A percentile compares a stretch with the other conserved stretches of the same genome.
Conservation (phyloP, 2,888 invertebrate genomes). For the Ypsolopha sequella region DNA sequence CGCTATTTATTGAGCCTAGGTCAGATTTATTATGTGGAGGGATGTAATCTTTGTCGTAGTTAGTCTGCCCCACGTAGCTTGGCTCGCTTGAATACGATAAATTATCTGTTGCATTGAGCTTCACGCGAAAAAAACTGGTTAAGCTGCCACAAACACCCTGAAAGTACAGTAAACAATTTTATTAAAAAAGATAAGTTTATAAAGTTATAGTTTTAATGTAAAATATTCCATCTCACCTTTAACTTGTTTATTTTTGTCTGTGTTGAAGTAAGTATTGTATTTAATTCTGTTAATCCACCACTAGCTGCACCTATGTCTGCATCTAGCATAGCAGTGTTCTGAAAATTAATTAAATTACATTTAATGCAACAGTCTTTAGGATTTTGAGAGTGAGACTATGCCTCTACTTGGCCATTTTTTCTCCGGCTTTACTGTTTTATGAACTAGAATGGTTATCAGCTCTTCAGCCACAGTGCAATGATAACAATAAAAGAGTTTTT, state of each 20-base stretch:
- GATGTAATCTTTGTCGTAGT: conserved; percentile 51
- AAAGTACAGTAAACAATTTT: conserved; percentile 17
- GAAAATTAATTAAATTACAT: conserved; percentile 17
- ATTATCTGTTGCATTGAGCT: conserved; percentile 54
- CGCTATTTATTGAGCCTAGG: conserved; percentile 43
- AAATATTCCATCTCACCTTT: conserved; percentile 68
- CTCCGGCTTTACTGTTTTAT: not conserved
- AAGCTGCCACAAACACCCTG: conserved; percentile 82
- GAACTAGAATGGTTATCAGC: not conserved
- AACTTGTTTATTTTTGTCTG: conserved; percentile 90
- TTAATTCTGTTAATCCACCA: conserved; percentile 84
- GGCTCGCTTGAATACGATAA: conserved; percentile 59
- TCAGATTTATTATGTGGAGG: conserved; percentile 25
- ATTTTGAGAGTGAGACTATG: not conserved
- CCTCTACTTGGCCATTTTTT: not conserved
- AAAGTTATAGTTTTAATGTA: not conserved
- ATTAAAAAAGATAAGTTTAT: not conserved
- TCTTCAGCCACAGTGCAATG: no score
- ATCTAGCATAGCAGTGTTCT: conserved; percentile 56
- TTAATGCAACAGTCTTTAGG: not conserved
- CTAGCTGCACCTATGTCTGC: conserved; percentile 78
- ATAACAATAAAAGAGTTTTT: no score
- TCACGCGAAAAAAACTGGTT: conserved; percentile 74
- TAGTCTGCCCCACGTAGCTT: conserved; percentile 56
- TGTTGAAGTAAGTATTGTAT: conserved; percentile 82